phyloP scores from a whole-genome alignment of 2,888 invertebrate genomes.

The Digitonthophagus gazella region DNA sequence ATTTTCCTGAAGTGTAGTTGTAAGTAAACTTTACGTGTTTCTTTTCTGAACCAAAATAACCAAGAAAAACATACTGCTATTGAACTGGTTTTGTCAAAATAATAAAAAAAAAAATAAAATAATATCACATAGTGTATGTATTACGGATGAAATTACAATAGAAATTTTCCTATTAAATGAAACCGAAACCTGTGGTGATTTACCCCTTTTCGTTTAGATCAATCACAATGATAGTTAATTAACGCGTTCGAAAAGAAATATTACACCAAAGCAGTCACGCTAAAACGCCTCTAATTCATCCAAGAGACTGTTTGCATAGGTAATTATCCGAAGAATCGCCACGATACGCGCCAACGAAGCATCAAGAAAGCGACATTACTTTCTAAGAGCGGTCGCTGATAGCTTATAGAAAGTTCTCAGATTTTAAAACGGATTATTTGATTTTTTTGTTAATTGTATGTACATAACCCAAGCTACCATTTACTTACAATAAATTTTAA shows the following conservation, averaged over 20 bases:
- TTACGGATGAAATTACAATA: no score
- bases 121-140: no score
- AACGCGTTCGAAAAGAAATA: not conserved
- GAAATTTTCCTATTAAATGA: not conserved
- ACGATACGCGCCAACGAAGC: not conserved
- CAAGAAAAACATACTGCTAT: no score
- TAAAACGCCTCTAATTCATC: conserved; percentile 9
- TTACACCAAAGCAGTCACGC: not conserved
- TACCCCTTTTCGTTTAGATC: not conserved
- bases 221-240: not conserved
- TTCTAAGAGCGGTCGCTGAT: not conserved
- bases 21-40: no score
- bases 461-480: no score
- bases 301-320: conserved; percentile 7
- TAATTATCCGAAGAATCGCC: conserved; percentile 4
- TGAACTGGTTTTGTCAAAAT: no score
- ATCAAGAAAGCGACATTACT: not conserved
- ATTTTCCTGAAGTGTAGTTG: no score
- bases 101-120: no score
- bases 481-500: no score
- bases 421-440: not conserved
- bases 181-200: not conserved
- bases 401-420: not conserved
- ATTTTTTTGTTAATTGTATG: not conserved
- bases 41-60: no score